Percentiles rank a stretch among this genome's conserved stretches.
These are phyloP conservation scores for Aplocera efformata DNA, from an alignment of 2,888 invertebrate species.

Conservation along the genomic window DNA sequence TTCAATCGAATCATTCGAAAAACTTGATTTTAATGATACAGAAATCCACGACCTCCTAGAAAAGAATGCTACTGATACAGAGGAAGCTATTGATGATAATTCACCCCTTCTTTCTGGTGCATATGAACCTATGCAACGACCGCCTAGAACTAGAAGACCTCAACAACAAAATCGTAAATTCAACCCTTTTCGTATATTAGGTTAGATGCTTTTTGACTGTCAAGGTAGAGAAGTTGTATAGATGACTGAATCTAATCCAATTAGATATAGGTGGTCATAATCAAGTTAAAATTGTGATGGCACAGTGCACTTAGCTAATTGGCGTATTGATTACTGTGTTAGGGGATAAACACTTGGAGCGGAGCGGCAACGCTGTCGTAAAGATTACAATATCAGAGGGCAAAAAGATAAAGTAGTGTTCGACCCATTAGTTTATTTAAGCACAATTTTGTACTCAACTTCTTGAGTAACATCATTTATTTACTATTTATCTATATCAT, in stretches of 20 bases:
- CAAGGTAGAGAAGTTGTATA: slow-evolving; percentile 37
- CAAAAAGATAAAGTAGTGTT: no score
- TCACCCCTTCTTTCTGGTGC: slow-evolving; percentile 71
- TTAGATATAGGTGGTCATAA: slow-evolving; percentile 45
- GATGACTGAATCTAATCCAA: slow-evolving; percentile 54
- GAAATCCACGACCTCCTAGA: slow-evolving; percentile 31
- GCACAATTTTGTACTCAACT: no score
- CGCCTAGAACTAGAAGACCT: slow-evolving; percentile 63
- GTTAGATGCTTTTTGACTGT: slow-evolving; percentile 55
- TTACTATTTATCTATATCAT: no score
- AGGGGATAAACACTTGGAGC: neutral
- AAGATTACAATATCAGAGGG: neutral
- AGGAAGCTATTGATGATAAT: slow-evolving; percentile 60
- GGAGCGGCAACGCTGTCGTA: no score
- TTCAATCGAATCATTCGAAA: slow-evolving; percentile 11
- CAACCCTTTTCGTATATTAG: slow-evolving; percentile 74
- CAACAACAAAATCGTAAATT: slow-evolving; percentile 64
- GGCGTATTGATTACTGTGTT: slow-evolving; percentile 26
- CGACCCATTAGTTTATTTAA: no score
- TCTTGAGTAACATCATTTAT: no score
- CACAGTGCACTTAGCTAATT: slow-evolving; percentile 68
- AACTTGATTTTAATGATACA: slow-evolving; percentile 17
- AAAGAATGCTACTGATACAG: slow-evolving; percentile 36
- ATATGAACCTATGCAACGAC: slow-evolving; percentile 64
- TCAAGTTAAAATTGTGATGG: slow-evolving; percentile 56